Base-by-base conservation (phyloP, 1,140 invertebrate genomes). In the Hycleus phaleratus region DNA sequence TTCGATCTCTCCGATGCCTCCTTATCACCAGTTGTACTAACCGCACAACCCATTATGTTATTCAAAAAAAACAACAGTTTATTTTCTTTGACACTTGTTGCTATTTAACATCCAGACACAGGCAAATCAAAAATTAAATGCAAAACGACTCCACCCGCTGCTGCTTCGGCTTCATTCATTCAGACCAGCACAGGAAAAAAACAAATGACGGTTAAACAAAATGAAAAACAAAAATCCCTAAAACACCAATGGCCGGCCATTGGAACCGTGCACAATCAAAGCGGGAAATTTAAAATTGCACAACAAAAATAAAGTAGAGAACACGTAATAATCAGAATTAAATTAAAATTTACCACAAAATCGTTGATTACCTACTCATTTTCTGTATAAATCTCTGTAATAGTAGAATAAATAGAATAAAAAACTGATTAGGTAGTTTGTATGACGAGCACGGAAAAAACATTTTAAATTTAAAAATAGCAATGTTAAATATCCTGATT, bases 1-100 rank as follows among this genome's bases (percentile, higher is more conserved):
- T 92, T 91, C 25, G 90, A 92, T 68, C 90, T 80, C 71, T 87
- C 87, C 48, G 80, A 80, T 44, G 89, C 88, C 76, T 88, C 88
- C 75, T 90, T 91, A 74, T 91, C 88, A 69, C 83, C 83, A 69
- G 81, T 81, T 75, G 83, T 84, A 80, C 87, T 89, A 61, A 89
- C 82, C 58, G 86, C 83, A 80, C 87, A 89, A 72, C 87, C 87
- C 87, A 90, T 90, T 70, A 79, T 82, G 50, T 61, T 60, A 60
- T 61, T 55, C 7, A 32, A 4, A 32, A 47, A 42, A 64, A 61
- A 61, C n/a, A 61, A 62, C 54, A 46, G 38, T 48, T 59, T 49
- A 42, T 42, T 8, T 18, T 18, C 18, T 42, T 58, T 61, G 62
- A 68, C 68, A 71, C 67, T 67, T 68, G 66, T 68, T 66, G 63